Conservation (phyloP, 2,797 vertebrate genomes). For the Caiman crocodilus region DNA sequence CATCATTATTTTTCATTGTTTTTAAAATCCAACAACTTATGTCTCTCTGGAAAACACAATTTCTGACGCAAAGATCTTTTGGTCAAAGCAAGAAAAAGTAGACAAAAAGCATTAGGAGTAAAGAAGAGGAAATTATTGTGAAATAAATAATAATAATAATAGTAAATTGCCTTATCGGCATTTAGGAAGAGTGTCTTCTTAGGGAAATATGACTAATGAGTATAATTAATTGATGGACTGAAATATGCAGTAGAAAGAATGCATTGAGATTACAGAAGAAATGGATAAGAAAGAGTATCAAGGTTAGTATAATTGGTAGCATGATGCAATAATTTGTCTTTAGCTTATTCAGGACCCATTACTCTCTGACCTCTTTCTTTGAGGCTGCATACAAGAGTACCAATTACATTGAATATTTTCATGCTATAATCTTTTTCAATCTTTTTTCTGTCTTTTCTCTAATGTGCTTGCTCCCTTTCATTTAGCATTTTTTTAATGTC, state of each 20-base stretch:
- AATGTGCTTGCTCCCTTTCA: background rate
- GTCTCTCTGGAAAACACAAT: background rate
- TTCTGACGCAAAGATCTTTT: background rate
- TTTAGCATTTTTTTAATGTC: background rate
- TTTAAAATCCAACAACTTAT: background rate
- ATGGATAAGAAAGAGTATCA: background rate
- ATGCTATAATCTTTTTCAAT: background rate
- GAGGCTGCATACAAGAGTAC: background rate
- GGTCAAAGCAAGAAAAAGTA: background rate
- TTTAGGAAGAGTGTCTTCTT: background rate
- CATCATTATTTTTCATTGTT: background rate
- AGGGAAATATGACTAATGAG: background rate
- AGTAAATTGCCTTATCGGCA: accelerated
- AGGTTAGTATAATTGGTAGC: background rate
- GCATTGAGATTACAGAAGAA: background rate
- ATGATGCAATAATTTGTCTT: background rate
- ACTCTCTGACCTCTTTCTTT: background rate
- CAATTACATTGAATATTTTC: background rate
- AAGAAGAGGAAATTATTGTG: background rate
- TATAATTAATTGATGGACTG: background rate
- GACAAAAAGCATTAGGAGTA: background rate
- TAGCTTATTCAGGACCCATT: background rate
- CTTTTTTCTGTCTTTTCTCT: background rate
- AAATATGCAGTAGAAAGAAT: background rate
- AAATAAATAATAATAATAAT: background rate